A percentile compares a stretch with the other conserved stretches of the same genome.
Conservation (phyloP, 2,797 vertebrate genomes). For the Epinephelus awoara region DNA sequence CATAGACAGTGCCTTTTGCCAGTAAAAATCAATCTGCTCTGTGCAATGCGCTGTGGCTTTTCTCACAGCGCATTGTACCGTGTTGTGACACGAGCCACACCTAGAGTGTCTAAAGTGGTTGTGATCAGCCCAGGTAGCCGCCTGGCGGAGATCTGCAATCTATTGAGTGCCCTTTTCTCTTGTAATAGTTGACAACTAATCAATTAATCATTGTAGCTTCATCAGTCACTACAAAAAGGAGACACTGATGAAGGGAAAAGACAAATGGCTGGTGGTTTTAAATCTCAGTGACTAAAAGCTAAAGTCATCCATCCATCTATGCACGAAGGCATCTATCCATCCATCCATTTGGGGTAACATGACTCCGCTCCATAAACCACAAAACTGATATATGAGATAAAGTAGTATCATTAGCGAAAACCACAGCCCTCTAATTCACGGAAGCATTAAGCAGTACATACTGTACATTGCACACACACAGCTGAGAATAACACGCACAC, state of each 20-base stretch:
- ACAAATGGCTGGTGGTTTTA: background rate
- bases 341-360: constrained; percentile 7
- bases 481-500: constrained; percentile 9
- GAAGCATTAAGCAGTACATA: constrained; percentile 4
- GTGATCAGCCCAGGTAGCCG: too few relatives aligned
- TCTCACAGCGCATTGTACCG: too few relatives aligned
- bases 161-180: too few relatives aligned
- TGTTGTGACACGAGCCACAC: too few relatives aligned
- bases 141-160: too few relatives aligned
- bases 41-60: too few relatives aligned
- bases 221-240: background rate
- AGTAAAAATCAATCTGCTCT: too few relatives aligned
- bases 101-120: too few relatives aligned
- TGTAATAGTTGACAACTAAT: too few relatives aligned
- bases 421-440: constrained; percentile 14
- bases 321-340: constrained; percentile 6
- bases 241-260: background rate
- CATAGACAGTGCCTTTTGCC: too few relatives aligned
- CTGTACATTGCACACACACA: constrained; percentile 12
- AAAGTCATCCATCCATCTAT: constrained; percentile 8
- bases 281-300: constrained; percentile 2
- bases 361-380: constrained; percentile 9
- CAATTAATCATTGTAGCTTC: too few relatives aligned
- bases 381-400: constrained; percentile 37
- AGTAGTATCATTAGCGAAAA: constrained; percentile 29